phyloP scores from a whole-genome alignment of 2,888 invertebrate species.

The Agapostemon virescens region DNA sequence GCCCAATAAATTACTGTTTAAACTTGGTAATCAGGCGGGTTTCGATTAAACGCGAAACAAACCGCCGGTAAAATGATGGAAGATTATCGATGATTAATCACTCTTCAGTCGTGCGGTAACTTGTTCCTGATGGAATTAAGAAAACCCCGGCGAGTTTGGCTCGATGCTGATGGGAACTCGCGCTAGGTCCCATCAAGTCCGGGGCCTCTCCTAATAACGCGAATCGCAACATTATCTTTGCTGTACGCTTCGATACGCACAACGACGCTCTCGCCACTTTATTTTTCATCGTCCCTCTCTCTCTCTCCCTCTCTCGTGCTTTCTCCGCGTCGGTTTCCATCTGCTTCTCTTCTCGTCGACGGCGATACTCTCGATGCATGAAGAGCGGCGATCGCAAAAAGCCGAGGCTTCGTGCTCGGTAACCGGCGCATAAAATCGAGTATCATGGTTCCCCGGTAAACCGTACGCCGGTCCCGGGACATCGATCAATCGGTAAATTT shows the following conservation, averaged over 20 bases:
- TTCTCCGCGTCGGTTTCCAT: not conserved
- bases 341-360: constrained; percentile 19
- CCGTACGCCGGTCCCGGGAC: constrained; percentile 37
- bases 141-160: constrained; percentile 12
- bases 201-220: constrained; percentile 3
- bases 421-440: constrained; percentile 59
- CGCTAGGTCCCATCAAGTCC: constrained; percentile 1
- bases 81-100: constrained; percentile 26
- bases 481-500: constrained; percentile 61
- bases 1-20: constrained; percentile 13
- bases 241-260: constrained; percentile 11
- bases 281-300: not conserved
- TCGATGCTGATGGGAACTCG: constrained; percentile 4
- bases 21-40: constrained; percentile 7
- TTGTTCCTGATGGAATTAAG: constrained; percentile 22
- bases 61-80: constrained; percentile 3
- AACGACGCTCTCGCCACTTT: not conserved
- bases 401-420: constrained; percentile 32
- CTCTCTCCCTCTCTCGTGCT: not conserved
- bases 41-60: constrained; percentile 11
- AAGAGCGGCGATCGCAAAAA: constrained; percentile 39
- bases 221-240: constrained; percentile 19
- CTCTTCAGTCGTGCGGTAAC: not conserved
- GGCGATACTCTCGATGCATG: constrained; percentile 38
- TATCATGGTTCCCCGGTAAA: constrained; percentile 44